Percentiles rank a stretch among this genome's conserved stretches.
Conservation (phyloP, 2,797 vertebrate genomes). For the Enteromius afrohamiltoni region DNA sequence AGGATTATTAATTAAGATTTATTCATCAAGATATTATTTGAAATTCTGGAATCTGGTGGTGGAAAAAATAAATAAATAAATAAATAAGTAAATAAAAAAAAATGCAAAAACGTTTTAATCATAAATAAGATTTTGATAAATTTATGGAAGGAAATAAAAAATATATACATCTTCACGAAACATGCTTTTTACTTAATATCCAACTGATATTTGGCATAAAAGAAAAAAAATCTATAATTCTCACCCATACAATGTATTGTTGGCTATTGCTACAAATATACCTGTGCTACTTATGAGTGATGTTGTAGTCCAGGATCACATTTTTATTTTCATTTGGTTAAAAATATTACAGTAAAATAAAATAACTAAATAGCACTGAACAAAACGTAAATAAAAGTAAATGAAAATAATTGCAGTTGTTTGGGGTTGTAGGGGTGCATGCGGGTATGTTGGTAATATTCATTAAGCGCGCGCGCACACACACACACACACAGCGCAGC, state of each 20-base stretch:
- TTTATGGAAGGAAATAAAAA: background rate
- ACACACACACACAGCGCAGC: background rate
- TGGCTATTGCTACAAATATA: background rate
- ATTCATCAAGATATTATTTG: no score
- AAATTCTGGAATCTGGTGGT: no score
- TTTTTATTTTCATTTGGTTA: background rate
- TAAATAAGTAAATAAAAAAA: no score
- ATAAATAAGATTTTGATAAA: background rate
- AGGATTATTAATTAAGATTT: no score
- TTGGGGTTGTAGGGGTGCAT: background rate
- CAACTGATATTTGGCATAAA: background rate
- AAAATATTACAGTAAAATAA: background rate
- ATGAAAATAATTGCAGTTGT: background rate
- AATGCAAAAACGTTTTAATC: no score
- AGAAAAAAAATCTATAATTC: background rate
- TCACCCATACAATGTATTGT: background rate
- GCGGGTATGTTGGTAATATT: slow-evolving; percentile 17
- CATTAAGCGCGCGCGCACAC: slow-evolving; percentile 30
- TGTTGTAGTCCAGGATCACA: background rate
- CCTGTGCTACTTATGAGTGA: background rate
- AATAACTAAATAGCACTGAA: background rate
- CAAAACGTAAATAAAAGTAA: background rate
- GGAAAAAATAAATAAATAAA: no score
- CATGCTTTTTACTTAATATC: background rate
- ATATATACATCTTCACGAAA: background rate